phyloP scores from a whole-genome alignment of 53 echinoderm and acorn worm genomes.

The Paracentrotus lividus region DNA sequence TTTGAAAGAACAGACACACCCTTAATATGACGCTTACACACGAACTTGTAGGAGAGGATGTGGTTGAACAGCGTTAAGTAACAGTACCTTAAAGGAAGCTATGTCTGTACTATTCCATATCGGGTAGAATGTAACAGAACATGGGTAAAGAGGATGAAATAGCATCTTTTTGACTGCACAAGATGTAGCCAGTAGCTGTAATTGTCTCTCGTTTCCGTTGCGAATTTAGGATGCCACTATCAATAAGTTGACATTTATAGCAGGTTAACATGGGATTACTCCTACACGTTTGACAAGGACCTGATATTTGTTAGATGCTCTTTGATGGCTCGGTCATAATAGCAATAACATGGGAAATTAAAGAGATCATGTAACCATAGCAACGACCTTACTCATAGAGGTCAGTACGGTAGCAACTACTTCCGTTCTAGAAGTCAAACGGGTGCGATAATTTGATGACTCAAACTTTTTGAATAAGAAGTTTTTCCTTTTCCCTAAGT shows the following conservation, averaged over 20 bases:
- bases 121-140: background rate
- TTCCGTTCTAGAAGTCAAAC: constrained; percentile 29
- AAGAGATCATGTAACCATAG: constrained; percentile 19
- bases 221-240: background rate
- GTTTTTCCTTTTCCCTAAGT: constrained; percentile 23
- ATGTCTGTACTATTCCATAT: background rate
- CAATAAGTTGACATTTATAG: constrained; percentile 20
- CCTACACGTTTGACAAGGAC: background rate
- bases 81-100: background rate
- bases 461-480: constrained; percentile 27
- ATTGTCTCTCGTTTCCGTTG: background rate
- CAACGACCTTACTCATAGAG: constrained; percentile 9
- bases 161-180: background rate
- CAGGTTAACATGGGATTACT: background rate
- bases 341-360: background rate
- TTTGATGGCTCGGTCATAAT: background rate
- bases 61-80: background rate
- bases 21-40: background rate
- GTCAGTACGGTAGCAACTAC: constrained; percentile 28
- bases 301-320: background rate
- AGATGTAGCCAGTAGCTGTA: background rate
- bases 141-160: background rate
- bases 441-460: constrained; percentile 57
- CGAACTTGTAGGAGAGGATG: background rate
- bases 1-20: background rate